Percentiles rank a stretch among this genome's conserved stretches.
Evolutionary conservation across 2,888 invertebrate species (phyloP).

Genomic region (Drosophila monieri): DNA sequence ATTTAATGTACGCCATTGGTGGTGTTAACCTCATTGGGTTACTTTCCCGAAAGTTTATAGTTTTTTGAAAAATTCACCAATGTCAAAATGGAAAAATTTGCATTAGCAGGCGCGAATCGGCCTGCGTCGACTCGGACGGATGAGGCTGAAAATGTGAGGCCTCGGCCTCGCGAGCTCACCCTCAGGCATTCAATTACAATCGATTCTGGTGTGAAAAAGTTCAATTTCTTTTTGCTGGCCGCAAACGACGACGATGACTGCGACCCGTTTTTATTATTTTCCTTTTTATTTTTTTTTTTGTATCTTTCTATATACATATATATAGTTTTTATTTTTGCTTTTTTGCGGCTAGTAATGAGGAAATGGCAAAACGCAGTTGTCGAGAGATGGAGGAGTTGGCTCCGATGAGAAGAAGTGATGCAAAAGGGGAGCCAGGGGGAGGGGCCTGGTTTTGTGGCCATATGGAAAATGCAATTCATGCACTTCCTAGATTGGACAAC

Average conservation of each 20-base stretch:
- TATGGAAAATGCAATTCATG: conserved; percentile 79
- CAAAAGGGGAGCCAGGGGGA: conserved; percentile 23
- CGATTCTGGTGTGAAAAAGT: conserved; percentile 83
- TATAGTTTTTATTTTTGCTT: conserved; percentile 16
- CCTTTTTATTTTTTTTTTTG: conserved; percentile 21
- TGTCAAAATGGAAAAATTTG: conserved; percentile 57
- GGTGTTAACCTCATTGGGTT: conserved; percentile 73
- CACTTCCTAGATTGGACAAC: conserved; percentile 81
- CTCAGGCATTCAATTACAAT: conserved; percentile 82
- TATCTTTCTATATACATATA: conserved; percentile 11
- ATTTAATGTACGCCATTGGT: conserved; percentile 82
- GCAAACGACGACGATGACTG: conserved; percentile 45
- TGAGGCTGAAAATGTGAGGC: conserved; percentile 52
- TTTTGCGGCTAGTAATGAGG: conserved; percentile 70
- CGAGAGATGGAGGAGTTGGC: conserved; percentile 30
- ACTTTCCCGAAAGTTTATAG: conserved; percentile 44
- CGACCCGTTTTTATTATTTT: conserved; percentile 61
- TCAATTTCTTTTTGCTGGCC: conserved; percentile 78
- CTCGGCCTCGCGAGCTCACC: conserved; percentile 56
- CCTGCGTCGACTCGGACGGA: conserved; percentile 7
- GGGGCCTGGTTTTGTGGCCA: conserved; percentile 61
- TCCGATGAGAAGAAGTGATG: conserved; percentile 11
- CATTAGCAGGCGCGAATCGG: conserved; percentile 38
- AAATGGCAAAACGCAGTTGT: conserved; percentile 70
- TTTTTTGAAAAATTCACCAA: conserved; percentile 70